phyloP scores from a whole-genome alignment of 2,113 vertebrate genomes.

The Taxidea taxus region DNA sequence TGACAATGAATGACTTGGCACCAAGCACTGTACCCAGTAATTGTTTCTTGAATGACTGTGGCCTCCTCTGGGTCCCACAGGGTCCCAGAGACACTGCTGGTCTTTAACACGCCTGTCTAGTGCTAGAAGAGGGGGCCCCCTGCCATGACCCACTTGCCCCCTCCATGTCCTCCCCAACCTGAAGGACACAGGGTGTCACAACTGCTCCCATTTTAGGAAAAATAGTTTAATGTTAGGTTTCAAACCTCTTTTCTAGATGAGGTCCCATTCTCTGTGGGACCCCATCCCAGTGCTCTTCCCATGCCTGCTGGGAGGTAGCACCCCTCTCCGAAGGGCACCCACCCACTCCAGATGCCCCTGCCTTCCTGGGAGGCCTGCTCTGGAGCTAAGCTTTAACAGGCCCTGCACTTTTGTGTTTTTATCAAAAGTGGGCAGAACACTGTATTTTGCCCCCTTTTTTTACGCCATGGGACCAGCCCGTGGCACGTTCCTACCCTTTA shows the following conservation, averaged over 20 bases:
- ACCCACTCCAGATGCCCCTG: background rate
- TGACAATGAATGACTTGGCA: background rate
- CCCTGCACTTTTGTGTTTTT: background rate
- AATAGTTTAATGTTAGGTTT: slow-evolving; percentile 65
- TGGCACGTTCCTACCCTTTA: slow-evolving; percentile 37
- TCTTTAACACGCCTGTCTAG: background rate
- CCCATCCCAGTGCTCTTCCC: slow-evolving; percentile 18
- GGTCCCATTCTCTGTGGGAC: background rate
- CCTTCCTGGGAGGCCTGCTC: slow-evolving; percentile 33
- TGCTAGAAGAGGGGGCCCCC: background rate
- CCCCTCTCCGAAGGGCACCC: background rate
- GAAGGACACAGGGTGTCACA: background rate
- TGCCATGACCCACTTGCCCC: background rate
- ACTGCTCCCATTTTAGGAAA: slow-evolving; percentile 56
- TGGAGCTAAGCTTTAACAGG: background rate
- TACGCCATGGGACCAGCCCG: slow-evolving; percentile 67
- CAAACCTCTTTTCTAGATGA: slow-evolving; percentile 19
- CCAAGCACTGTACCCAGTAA: background rate
- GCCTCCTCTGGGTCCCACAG: background rate
- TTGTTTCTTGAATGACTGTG: background rate
- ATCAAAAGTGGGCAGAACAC: slow-evolving; percentile 59
- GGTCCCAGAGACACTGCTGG: background rate
- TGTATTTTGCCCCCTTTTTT: background rate
- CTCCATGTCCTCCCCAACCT: background rate
- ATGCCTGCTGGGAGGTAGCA: slow-evolving; percentile 63